Evolutionary conservation across 2,113 vertebrate species (phyloP), one percentile per base, ranked within the genome.

Genomic region (Gavialis gangeticus): DNA sequence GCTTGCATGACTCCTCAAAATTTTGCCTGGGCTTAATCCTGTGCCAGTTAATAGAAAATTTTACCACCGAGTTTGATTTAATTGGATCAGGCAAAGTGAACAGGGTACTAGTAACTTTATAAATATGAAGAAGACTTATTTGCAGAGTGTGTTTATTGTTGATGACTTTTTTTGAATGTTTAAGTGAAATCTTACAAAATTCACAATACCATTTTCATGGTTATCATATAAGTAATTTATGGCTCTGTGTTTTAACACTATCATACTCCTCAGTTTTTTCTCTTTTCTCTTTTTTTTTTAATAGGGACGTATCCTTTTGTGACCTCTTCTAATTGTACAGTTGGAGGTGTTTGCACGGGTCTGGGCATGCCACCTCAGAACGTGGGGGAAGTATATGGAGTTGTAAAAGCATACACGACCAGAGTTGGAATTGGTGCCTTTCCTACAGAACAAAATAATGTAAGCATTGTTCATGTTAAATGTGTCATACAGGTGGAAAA

Each of bases 261-360:
- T 22, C 11, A 30, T 30, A 69, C 30, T 37, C 46, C 25, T 46
- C 34, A 46, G 19, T 73, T 73, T 13, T 21, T 24, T 71, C 21
- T 46, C 6, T 46, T 67, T 4, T 67, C 1, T 58, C 19, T 9
- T 34, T 76, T 69, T 92, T 85, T 96, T 97, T 58, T 14, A 58
- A 91, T 96, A 99, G 99, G 99, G 27, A 99, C 99, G 3, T 99
- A 99, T 30, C 99, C 99, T 13, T 99, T 99, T 87, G 99, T 99
- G 95, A 99, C 99, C 5, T 99, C 99, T 10, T 99, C 99, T 54
- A 99, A 99, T 98, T 99, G 99, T 95, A 99, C 99, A 3, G 99
- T 99, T 95, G 99, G 99, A 66, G 99, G 99, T 6, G 99, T 99
- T 63, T 99, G 99, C 83, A 99, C 99, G 0, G 99, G 99, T 2